Percentiles rank a stretch among this genome's conserved stretches.
phyloP scores from a whole-genome alignment of 1,140 invertebrate genomes.

The Ips typographus region DNA sequence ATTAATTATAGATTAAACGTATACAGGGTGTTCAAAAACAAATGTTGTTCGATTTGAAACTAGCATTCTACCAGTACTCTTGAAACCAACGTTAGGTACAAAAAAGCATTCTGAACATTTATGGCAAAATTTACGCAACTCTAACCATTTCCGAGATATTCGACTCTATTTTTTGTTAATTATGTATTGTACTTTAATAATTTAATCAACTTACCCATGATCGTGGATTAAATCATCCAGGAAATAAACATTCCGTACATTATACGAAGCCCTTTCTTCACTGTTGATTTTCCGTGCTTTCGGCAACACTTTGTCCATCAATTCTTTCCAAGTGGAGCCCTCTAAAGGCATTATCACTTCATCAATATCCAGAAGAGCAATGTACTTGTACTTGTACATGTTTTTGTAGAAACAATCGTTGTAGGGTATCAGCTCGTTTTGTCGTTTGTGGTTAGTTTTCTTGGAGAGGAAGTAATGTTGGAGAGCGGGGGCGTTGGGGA shows the following conservation, averaged over 20 bases:
- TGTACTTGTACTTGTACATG: slow-evolving; percentile 87
- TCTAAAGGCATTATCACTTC: slow-evolving; percentile 88
- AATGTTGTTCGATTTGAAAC: background rate
- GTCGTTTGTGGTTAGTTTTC: slow-evolving; percentile 87
- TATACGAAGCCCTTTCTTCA: slow-evolving; percentile 77
- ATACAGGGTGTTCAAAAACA: too few species aligned
- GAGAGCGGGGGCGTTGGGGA: slow-evolving; percentile 85
- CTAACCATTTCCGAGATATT: too few species aligned
- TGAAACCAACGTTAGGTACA: too few species aligned
- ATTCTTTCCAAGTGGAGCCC: slow-evolving; percentile 71
- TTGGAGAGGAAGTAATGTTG: slow-evolving; percentile 88
- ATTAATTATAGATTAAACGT: too few species aligned
- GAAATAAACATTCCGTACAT: slow-evolving; percentile 93
- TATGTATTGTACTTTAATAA: background rate
- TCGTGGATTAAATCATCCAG: slow-evolving; percentile 84
- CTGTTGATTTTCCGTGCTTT: slow-evolving; percentile 70
- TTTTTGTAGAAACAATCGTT: slow-evolving; percentile 96
- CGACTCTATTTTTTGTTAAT: background rate
- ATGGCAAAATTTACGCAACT: too few species aligned
- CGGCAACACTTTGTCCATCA: slow-evolving; percentile 71
- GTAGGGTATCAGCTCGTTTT: slow-evolving; percentile 95
- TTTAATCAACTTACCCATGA: slow-evolving; percentile 57
- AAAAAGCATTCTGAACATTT: too few species aligned
- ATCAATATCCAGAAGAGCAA: slow-evolving; percentile 89
- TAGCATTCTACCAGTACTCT: too few species aligned